Percentiles rank a stretch among this genome's conserved stretches.
Conservation (phyloP, 92 coral and sea anemone genomes). For the Desmophyllum pertusum region DNA sequence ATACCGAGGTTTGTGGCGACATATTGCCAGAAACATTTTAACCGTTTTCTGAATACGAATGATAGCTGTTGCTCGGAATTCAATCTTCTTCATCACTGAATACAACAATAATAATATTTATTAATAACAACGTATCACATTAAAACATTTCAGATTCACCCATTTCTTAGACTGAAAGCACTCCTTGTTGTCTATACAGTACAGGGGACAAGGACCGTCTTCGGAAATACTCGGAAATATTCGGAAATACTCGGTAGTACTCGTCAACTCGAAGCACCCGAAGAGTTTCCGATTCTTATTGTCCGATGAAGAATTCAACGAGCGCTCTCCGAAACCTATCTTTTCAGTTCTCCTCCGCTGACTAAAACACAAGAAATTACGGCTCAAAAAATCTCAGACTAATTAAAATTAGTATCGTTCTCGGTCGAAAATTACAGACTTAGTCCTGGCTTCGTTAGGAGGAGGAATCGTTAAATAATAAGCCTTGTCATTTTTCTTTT, state of each 20-base stretch:
- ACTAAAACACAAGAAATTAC: not conserved
- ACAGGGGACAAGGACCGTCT: not conserved
- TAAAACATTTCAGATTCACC: no score
- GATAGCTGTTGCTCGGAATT: conserved; percentile 84
- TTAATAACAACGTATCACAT: not conserved
- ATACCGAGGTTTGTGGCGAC: conserved; percentile 91
- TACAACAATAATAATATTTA: not conserved
- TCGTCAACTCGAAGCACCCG: no score
- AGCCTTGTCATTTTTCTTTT: no score
- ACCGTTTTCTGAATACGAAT: conserved; percentile 88
- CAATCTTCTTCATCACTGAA: conserved; percentile 93
- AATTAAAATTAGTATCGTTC: no score
- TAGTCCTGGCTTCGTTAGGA: no score
- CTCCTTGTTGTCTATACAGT: not conserved
- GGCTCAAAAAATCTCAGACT: not conserved
- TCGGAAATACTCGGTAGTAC: not conserved
- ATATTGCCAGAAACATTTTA: conserved; percentile 77
- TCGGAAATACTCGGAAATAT: not conserved
- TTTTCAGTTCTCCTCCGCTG: not conserved
- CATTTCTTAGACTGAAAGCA: not conserved
- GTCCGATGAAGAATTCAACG: not conserved
- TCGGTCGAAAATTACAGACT: no score
- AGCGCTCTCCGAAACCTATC: not conserved
- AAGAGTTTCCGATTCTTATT: not conserved
- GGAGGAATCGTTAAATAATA: no score